A percentile compares a stretch with the other conserved stretches of the same genome.
These are phyloP conservation scores for Pristionchus fissidentatus DNA, from an alignment of 2,888 invertebrate species.

Conservation along the genomic window DNA sequence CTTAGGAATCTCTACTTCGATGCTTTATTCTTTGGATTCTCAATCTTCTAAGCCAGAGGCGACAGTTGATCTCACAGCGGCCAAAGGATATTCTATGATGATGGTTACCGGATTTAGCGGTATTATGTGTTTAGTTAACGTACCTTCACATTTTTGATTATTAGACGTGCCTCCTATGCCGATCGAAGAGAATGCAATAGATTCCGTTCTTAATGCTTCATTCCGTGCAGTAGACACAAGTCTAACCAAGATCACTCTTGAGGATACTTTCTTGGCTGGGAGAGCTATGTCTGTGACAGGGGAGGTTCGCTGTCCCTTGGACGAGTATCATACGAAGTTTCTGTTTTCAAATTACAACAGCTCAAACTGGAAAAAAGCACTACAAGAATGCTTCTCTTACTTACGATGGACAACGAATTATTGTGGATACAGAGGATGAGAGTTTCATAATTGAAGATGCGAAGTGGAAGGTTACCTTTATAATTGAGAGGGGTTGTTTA, in stretches of 20 bases:
- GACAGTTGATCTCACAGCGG: not conserved
- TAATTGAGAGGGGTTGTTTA: no score
- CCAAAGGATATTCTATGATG: constrained; percentile 21
- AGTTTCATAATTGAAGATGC: constrained; percentile 41
- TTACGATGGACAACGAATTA: constrained; percentile 37
- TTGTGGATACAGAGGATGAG: not conserved
- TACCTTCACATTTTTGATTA: not conserved
- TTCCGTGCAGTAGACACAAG: not conserved
- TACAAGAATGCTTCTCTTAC: not conserved
- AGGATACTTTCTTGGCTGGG: constrained; percentile 13
- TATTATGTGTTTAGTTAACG: not conserved
- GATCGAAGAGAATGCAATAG: not conserved
- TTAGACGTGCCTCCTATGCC: constrained; percentile 35
- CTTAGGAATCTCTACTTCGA: not conserved
- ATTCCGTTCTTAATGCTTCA: not conserved
- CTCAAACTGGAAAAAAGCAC: not conserved
- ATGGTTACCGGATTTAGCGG: constrained; percentile 48
- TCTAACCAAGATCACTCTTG: not conserved
- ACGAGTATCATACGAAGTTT: not conserved
- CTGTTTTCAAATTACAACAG: not conserved
- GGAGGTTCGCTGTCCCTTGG: no score
- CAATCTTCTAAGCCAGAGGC: not conserved
- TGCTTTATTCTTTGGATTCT: not conserved
- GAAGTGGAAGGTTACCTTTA: constrained; percentile 32
- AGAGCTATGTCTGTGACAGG: not conserved